Evolutionary conservation across 2,888 invertebrate species (phyloP).

Genomic region (Drosophila macrothrix): DNA sequence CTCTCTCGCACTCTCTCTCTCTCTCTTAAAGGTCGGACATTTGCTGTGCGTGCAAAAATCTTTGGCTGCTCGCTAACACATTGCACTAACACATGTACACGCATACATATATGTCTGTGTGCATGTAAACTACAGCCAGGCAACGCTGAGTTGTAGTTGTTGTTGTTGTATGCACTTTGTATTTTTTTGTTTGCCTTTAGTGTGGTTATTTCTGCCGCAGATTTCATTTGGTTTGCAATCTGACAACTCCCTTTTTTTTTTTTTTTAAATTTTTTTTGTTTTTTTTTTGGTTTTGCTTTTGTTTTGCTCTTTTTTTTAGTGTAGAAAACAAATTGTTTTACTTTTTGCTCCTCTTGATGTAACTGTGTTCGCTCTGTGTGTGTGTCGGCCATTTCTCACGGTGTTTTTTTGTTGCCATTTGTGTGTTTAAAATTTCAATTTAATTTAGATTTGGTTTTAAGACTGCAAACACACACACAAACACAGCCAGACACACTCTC

Average conservation of each 20-base stretch:
- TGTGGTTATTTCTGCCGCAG: constrained; percentile 76
- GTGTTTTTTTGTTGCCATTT: constrained; percentile 27
- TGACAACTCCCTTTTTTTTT: constrained; percentile 42
- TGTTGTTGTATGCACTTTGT: constrained; percentile 16
- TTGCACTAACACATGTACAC: constrained; percentile 2
- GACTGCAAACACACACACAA: constrained; percentile 46
- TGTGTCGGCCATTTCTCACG: constrained; percentile 62
- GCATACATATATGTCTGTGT: neutral
- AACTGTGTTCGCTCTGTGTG: constrained; percentile 19
- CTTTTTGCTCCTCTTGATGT: constrained; percentile 46
- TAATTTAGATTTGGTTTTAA: constrained; percentile 81
- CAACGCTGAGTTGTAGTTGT: constrained; percentile 21
- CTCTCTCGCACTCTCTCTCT: neutral
- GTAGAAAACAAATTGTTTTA: constrained; percentile 75
- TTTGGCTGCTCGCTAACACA: constrained; percentile 35
- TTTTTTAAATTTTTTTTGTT: constrained; percentile 26
- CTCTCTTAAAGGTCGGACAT: constrained; percentile 29
- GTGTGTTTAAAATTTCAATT: constrained; percentile 80
- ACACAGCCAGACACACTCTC: constrained; percentile 2
- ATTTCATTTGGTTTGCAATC: constrained; percentile 76
- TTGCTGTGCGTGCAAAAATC: constrained; percentile 72
- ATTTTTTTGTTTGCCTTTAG: constrained; percentile 38
- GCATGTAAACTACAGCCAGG: constrained; percentile 14
- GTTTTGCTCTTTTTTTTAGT: constrained; percentile 6
- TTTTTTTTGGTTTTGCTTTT: neutral